Evolutionary conservation across 2,888 invertebrate species (phyloP).

Genomic region (Bedellia somnulentella): DNA sequence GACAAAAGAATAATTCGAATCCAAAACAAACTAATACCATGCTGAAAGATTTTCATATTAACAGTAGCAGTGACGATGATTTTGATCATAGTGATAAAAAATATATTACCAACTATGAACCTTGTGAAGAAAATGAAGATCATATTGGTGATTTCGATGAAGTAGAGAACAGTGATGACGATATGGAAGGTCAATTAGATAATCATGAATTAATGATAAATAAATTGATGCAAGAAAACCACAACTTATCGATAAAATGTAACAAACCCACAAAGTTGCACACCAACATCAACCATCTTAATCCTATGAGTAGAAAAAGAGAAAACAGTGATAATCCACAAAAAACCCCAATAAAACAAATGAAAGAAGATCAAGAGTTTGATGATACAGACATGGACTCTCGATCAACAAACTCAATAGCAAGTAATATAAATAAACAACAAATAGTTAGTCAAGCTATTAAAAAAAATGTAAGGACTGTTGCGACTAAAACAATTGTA

Average conservation of each 20-base stretch:
- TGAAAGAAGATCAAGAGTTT: too few relatives aligned
- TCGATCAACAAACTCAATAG: too few relatives aligned
- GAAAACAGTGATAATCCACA: conserved; percentile 21
- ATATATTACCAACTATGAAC: too few relatives aligned
- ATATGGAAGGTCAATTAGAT: conserved; percentile 17
- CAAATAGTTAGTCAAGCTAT: conserved; percentile 17
- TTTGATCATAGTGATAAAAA: too few relatives aligned
- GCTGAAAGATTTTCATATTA: too few relatives aligned
- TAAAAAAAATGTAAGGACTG: conserved; percentile 30
- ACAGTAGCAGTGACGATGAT: too few relatives aligned
- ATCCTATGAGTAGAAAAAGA: conserved; percentile 10
- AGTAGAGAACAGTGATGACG: conserved; percentile 31
- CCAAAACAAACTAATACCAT: too few relatives aligned
- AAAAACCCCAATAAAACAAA: too few relatives aligned
- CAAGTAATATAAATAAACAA: not conserved
- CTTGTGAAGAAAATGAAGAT: conserved; percentile 7
- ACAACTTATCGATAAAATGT: conserved; percentile 10
- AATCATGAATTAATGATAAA: conserved; percentile 19
- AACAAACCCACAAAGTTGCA: conserved; percentile 18
- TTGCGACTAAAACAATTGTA: conserved; percentile 43
- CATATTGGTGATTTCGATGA: conserved; percentile 3
- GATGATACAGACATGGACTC: too few relatives aligned
- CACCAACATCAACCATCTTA: too few relatives aligned
- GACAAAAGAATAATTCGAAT: too few relatives aligned
- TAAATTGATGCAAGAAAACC: conserved; percentile 14